A percentile compares a stretch with the other conserved stretches of the same genome.
phyloP scores from a whole-genome alignment of 2,113 vertebrate genomes.

The Hemiprocne comata region DNA sequence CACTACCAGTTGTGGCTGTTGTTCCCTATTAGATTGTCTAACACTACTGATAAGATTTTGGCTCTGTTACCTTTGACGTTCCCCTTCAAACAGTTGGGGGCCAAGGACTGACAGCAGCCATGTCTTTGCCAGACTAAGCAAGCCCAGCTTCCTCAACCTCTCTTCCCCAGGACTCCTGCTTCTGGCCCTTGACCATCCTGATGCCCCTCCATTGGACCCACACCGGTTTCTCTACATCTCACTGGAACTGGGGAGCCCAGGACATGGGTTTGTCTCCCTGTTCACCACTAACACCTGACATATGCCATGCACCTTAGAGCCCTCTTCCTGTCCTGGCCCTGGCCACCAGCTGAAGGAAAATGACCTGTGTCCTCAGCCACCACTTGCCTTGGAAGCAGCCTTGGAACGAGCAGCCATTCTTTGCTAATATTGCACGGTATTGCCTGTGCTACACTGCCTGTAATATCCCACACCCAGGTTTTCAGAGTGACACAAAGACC shows the following conservation, averaged over 20 bases:
- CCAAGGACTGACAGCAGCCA: background rate
- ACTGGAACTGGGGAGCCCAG: background rate
- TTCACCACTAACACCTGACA: background rate
- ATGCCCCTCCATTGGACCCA: background rate
- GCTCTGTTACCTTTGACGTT: background rate
- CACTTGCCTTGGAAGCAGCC: background rate
- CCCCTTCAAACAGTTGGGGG: background rate
- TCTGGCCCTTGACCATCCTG: background rate
- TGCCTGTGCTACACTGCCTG: background rate
- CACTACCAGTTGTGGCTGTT: background rate
- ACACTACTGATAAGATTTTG: background rate
- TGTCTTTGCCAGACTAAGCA: background rate
- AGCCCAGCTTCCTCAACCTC: background rate
- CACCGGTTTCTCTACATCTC: background rate
- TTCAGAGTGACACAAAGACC: background rate
- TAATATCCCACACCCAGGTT: background rate
- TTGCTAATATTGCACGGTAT: fast-evolving
- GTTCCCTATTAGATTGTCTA: background rate
- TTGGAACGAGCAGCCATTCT: background rate
- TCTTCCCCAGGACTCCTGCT: background rate
- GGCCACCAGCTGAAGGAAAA: background rate
- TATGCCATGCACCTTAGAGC: background rate
- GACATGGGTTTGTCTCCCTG: fast-evolving
- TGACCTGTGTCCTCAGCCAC: fast-evolving
- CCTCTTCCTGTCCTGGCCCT: background rate